A percentile compares a stretch with the other conserved stretches of the same genome.
These are phyloP conservation scores for Percopsis transmontana DNA, from an alignment of 2,113 vertebrate species.

Conservation along the genomic window DNA sequence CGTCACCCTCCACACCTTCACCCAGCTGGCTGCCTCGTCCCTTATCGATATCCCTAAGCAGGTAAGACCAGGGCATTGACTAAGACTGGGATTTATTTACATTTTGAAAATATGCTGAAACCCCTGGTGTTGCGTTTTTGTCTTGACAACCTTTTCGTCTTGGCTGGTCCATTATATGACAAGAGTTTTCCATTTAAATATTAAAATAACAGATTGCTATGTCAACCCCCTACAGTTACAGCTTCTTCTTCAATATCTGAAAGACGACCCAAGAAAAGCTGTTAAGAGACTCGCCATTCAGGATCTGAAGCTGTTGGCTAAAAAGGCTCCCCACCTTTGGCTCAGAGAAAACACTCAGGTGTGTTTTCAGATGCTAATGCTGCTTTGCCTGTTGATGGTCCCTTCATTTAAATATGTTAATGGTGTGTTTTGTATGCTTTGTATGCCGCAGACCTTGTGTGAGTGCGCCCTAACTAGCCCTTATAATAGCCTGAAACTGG, in stretches of 20 bases:
- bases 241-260: constrained; percentile 92
- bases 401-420: not conserved
- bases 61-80: constrained; percentile 66
- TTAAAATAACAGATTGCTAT: too few species aligned
- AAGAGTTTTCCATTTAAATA: too few species aligned
- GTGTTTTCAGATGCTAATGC: not conserved
- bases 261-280: constrained; percentile 91
- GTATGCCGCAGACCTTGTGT: constrained; percentile 85
- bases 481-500: constrained; percentile 92
- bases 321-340: constrained; percentile 96
- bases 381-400: not conserved
- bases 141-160: too few species aligned
- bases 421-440: not conserved
- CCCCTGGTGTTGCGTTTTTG: too few species aligned
- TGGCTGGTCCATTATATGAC: too few species aligned
- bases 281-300: constrained; percentile 93
- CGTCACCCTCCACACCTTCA: constrained; percentile 95
- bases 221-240: constrained; percentile 80
- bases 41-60: constrained; percentile 96
- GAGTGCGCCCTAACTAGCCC: constrained; percentile 93
- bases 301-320: constrained; percentile 92
- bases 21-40: constrained; percentile 92
- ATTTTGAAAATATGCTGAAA: too few species aligned
- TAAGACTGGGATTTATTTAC: too few species aligned
- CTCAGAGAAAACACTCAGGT: constrained; percentile 94